A percentile compares a stretch with the other conserved stretches of the same genome.
Conservation (phyloP, 2,888 invertebrate species). For the Matsumyia berberina region DNA sequence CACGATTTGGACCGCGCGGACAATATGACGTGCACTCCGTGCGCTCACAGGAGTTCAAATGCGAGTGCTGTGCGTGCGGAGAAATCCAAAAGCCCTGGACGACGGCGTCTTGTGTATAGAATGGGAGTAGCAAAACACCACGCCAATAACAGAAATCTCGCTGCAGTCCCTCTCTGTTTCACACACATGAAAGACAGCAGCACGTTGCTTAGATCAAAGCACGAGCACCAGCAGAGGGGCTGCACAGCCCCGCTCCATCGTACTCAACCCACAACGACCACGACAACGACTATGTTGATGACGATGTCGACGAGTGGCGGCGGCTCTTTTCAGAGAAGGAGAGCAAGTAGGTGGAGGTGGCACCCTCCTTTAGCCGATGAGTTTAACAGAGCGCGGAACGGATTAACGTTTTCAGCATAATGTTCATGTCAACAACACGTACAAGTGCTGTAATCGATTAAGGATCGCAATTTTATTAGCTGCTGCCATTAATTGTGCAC, state of each 20-base stretch:
- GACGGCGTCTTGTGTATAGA: constrained; percentile 68
- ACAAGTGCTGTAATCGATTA: constrained; percentile 76
- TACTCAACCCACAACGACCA: constrained; percentile 14
- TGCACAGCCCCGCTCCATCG: constrained; percentile 53
- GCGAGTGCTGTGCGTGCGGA: constrained; percentile 70
- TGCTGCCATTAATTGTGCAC: constrained; percentile 76
- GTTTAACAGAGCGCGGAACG: constrained; percentile 64
- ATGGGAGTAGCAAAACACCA: constrained; percentile 76
- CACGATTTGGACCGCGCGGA: constrained; percentile 68
- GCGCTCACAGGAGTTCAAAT: constrained; percentile 72
- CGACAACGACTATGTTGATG: background rate
- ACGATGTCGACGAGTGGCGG: constrained; percentile 36
- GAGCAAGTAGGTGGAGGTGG: constrained; percentile 66
- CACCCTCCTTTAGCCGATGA: constrained; percentile 64
- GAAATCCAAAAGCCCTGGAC: constrained; percentile 67
- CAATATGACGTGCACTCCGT: constrained; percentile 73
- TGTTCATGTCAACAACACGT: constrained; percentile 76
- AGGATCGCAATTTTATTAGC: constrained; percentile 75
- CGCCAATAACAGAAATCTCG: constrained; percentile 74
- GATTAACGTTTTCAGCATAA: constrained; percentile 74
- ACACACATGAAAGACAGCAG: constrained; percentile 44
- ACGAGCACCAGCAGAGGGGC: constrained; percentile 44
- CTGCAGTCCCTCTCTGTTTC: constrained; percentile 59
- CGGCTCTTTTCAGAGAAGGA: constrained; percentile 63
- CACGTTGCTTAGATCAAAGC: constrained; percentile 49